A percentile compares a stretch with the other conserved stretches of the same genome.
phyloP scores from a whole-genome alignment of 2,797 vertebrate species.

The Peromyscus eremicus region DNA sequence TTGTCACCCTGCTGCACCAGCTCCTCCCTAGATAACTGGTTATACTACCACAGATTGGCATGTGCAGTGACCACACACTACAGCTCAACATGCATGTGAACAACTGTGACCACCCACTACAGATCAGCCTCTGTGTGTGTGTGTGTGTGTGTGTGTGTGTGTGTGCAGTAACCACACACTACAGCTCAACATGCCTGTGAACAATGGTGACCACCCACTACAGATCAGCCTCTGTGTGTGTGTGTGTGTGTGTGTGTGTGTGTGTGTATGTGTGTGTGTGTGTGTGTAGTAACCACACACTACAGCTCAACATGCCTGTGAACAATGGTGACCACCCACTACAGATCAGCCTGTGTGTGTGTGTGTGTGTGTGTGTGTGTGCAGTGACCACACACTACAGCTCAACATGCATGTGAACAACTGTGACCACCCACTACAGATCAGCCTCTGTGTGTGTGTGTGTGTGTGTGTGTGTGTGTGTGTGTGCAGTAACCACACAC shows the following conservation, averaged over 20 bases:
- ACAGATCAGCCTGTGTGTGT: too few relatives aligned
- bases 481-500: neutral
- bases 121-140: neutral
- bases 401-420: neutral
- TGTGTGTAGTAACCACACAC: too few relatives aligned
- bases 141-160: neutral
- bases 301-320: too few relatives aligned
- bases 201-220: too few relatives aligned
- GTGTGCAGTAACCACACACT: neutral
- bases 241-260: too few relatives aligned
- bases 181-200: neutral
- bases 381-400: neutral
- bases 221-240: too few relatives aligned
- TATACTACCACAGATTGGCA: neutral
- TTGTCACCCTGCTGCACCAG: neutral
- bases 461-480: neutral
- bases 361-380: neutral
- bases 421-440: neutral
- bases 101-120: too few relatives aligned
- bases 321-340: too few relatives aligned
- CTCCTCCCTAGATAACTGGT: neutral
- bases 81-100: neutral
- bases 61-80: too few relatives aligned
- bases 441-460: neutral
- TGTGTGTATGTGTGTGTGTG: neutral